phyloP scores from a whole-genome alignment of 1,140 invertebrate genomes.

The Rhyzopertha dominica region DNA sequence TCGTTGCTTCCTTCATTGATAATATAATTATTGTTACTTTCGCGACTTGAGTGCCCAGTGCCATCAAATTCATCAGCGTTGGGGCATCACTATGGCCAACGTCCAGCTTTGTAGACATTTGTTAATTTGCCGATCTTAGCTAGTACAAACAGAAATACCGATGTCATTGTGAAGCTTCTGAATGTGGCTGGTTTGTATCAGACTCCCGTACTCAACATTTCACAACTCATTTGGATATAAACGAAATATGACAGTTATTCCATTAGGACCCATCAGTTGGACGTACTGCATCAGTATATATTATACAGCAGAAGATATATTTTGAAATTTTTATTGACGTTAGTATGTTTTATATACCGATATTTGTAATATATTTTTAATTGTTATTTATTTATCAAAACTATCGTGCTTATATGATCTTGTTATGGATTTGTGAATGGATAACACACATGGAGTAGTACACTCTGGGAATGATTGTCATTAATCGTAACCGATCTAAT shows the following conservation, averaged over 20 bases:
- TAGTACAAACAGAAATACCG: slow-evolving; percentile 24
- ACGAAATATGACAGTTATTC: slow-evolving; percentile 38
- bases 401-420: slow-evolving; percentile 36
- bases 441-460: slow-evolving; percentile 27
- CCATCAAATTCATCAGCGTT: too few species aligned
- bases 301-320: slow-evolving; percentile 40
- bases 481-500: slow-evolving; percentile 44
- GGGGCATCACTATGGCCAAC: too few species aligned
- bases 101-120: slow-evolving; percentile 34
- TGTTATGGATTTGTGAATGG: too few species aligned
- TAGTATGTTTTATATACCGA: slow-evolving; percentile 44
- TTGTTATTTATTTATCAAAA: slow-evolving; percentile 40
- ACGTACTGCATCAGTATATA: slow-evolving; percentile 40
- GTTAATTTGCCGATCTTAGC: slow-evolving; percentile 19
- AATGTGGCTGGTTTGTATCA: slow-evolving; percentile 26
- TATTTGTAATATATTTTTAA: slow-evolving; percentile 43
- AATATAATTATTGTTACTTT: too few species aligned
- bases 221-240: slow-evolving; percentile 33
- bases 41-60: too few species aligned
- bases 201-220: slow-evolving; percentile 24
- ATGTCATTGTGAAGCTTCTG: slow-evolving; percentile 30
- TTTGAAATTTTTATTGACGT: slow-evolving; percentile 38
- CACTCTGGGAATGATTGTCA: slow-evolving; percentile 44
- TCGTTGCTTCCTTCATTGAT: too few species aligned
- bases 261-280: slow-evolving; percentile 35